These are phyloP conservation scores for Microctenopoma lineatum DNA, from an alignment of 2,797 vertebrate species.

Conservation along the genomic window DNA sequence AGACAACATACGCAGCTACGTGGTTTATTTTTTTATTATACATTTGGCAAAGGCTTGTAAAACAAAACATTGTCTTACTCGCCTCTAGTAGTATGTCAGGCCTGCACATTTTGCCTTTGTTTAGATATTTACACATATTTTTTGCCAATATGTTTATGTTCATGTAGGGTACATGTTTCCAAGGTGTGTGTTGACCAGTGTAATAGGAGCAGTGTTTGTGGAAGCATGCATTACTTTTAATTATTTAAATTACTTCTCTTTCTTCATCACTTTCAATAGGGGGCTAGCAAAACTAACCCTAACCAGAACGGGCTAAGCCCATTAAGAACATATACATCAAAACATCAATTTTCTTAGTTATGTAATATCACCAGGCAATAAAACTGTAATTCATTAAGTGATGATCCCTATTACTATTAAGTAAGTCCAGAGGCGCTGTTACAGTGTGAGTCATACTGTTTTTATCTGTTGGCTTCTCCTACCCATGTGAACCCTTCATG, in stretches of 20 bases:
- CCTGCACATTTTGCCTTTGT: too few relatives aligned
- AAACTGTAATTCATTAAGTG: constrained; percentile 22
- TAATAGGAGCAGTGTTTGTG: not conserved
- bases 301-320: constrained; percentile 15
- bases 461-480: constrained; percentile 41
- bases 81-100: not conserved
- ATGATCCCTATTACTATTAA: constrained; percentile 3
- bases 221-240: constrained; percentile 2
- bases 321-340: constrained; percentile 8
- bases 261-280: constrained; percentile 54
- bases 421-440: constrained; percentile 4
- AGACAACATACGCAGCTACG: too few relatives aligned
- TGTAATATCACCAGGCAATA: constrained; percentile 9
- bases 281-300: constrained; percentile 35
- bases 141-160: too few relatives aligned
- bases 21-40: too few relatives aligned
- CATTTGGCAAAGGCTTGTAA: not conserved
- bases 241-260: constrained; percentile 21
- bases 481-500: constrained; percentile 45
- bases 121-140: too few relatives aligned
- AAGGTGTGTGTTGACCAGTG: not conserved
- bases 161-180: not conserved
- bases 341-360: constrained; percentile 15
- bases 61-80: not conserved
- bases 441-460: constrained; percentile 35